A percentile compares a stretch with the other conserved stretches of the same genome.
phyloP scores from a whole-genome alignment of 2,888 invertebrate genomes.

The Proisotoma minuta region DNA sequence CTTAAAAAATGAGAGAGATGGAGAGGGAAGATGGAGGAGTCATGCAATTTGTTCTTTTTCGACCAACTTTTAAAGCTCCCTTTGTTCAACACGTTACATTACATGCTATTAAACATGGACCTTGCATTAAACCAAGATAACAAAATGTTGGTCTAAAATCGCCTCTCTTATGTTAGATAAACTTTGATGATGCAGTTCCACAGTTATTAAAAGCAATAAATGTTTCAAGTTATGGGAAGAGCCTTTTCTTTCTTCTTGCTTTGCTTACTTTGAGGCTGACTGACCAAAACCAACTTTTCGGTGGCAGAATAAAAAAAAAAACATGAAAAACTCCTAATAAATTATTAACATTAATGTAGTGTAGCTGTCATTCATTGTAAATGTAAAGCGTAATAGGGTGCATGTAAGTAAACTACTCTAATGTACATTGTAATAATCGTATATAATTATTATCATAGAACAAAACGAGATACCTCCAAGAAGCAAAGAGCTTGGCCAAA shows the following conservation, averaged over 20 bases:
- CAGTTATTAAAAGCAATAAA: not conserved
- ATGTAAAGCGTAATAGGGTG: constrained; percentile 14
- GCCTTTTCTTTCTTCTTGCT: too few relatives aligned
- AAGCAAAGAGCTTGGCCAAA: not conserved
- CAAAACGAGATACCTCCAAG: not conserved
- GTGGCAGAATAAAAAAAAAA: not conserved
- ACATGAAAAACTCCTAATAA: constrained; percentile 21
- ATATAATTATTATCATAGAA: constrained; percentile 19
- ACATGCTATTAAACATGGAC: not conserved
- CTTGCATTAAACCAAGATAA: not conserved
- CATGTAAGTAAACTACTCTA: constrained; percentile 7
- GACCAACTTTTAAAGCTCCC: not conserved
- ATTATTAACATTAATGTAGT: constrained; percentile 40
- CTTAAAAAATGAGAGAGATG: constrained; percentile 12
- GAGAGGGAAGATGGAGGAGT: constrained; percentile 26
- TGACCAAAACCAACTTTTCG: constrained; percentile 2
- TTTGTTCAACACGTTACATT: constrained; percentile 16
- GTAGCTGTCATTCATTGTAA: constrained; percentile 40
- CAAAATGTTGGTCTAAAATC: not conserved
- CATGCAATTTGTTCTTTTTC: constrained; percentile 26
- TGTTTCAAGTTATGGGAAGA: not conserved
- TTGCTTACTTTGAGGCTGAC: too few relatives aligned
- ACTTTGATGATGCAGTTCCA: not conserved
- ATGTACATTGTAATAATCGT: constrained; percentile 18
- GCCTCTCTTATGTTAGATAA: too few relatives aligned